Percentiles rank a stretch among this genome's conserved stretches.
phyloP scores from a whole-genome alignment of 1,140 invertebrate species.

The Linepithema humile region DNA sequence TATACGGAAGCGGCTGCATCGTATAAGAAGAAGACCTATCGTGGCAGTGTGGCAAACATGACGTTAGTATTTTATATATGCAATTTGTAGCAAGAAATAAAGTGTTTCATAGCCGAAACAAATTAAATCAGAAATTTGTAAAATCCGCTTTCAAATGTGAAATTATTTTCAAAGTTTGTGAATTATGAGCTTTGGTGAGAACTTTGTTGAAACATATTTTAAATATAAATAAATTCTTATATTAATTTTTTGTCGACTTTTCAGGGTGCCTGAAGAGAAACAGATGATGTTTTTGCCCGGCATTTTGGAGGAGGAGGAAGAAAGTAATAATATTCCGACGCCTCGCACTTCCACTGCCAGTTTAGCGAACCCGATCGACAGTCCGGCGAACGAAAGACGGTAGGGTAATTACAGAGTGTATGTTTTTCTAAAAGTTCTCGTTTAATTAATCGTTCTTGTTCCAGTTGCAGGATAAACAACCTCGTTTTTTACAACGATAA shows the following conservation, averaged over 20 bases:
- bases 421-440: not conserved
- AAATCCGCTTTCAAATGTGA: not conserved
- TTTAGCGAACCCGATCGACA: conserved; percentile 74
- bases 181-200: not conserved
- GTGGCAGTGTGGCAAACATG: conserved; percentile 88
- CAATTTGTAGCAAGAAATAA: not conserved
- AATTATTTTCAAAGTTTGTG: not conserved
- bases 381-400: conserved; percentile 75
- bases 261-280: conserved; percentile 87
- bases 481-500: no score
- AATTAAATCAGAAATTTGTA: not conserved
- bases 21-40: conserved; percentile 87
- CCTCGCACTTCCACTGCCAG: conserved; percentile 76
- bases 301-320: conserved; percentile 86
- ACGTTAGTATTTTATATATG: conserved; percentile 81
- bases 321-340: conserved; percentile 65
- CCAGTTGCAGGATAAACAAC: no score
- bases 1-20: conserved; percentile 88
- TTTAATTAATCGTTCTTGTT: no score
- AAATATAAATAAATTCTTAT: no score
- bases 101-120: not conserved
- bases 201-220: not conserved
- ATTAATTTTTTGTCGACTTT: not conserved
- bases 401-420: conserved; percentile 61
- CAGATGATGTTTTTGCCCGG: conserved; percentile 87